phyloP scores from a whole-genome alignment of 2,797 vertebrate genomes.

The Sciurus vulgaris region DNA sequence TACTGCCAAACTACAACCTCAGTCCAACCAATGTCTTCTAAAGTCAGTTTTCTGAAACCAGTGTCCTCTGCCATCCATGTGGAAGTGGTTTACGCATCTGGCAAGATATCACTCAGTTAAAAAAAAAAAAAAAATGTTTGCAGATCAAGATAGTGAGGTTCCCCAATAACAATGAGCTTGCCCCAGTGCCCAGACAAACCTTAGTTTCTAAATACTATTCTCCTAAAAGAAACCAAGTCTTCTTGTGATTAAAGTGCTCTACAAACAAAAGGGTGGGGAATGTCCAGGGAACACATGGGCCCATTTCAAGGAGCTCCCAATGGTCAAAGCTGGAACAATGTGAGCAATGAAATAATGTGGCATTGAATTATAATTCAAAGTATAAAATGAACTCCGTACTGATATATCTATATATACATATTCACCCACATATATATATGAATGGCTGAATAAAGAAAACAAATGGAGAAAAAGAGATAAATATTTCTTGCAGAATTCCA shows the following conservation, averaged over 20 bases:
- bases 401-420: not conserved
- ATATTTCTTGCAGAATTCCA: constrained; percentile 19
- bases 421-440: not conserved
- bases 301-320: not conserved
- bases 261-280: not conserved
- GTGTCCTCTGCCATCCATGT: not conserved
- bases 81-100: constrained; percentile 35
- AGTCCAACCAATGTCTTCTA: not conserved
- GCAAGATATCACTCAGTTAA: not conserved
- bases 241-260: not conserved
- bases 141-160: not conserved
- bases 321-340: not conserved
- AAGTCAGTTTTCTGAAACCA: not conserved
- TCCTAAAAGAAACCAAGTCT: not conserved
- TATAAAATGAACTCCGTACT: constrained; percentile 7
- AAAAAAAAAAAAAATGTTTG: constrained; percentile 15
- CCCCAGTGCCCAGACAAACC: not conserved
- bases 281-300: not conserved
- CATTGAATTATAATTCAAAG: not conserved
- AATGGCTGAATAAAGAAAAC: not conserved
- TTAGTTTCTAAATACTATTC: constrained; percentile 47
- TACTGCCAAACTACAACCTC: not conserved
- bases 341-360: constrained; percentile 16
- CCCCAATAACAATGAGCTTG: not conserved
- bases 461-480: not conserved